Evolutionary conservation across 2,113 vertebrate genomes (phyloP).

Genomic region (Vulpes lagopus): DNA sequence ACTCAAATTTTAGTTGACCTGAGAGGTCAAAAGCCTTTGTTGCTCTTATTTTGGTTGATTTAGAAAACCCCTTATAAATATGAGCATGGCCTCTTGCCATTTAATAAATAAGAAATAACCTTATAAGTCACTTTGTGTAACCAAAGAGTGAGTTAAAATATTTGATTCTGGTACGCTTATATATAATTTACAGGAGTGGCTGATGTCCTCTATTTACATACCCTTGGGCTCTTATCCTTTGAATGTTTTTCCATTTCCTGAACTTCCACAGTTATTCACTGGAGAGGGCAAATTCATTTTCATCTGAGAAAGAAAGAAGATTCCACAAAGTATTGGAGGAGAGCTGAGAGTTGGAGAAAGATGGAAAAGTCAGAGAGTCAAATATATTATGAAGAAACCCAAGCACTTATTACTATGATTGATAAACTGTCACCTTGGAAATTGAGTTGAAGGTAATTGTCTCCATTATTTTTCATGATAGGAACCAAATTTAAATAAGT

Average conservation of each 20-base stretch:
- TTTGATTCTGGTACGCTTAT: background rate
- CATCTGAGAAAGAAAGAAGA: background rate
- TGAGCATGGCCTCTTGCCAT: background rate
- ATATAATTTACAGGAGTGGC: too few relatives aligned
- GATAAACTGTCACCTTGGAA: slow-evolving; percentile 72
- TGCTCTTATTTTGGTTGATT: background rate
- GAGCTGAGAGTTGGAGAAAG: background rate
- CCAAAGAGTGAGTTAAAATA: background rate
- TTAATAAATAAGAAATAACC: background rate
- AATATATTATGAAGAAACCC: slow-evolving; percentile 49
- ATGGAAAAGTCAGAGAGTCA: slow-evolving; percentile 43
- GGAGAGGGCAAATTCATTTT: background rate
- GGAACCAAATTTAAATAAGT: slow-evolving; percentile 70
- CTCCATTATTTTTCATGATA: slow-evolving; percentile 68
- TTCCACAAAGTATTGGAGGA: background rate
- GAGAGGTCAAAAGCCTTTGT: background rate
- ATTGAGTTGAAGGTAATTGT: slow-evolving; percentile 63
- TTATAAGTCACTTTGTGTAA: background rate
- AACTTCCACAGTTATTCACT: background rate
- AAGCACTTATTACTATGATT: slow-evolving; percentile 66
- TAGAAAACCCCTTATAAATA: background rate
- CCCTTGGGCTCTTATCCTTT: background rate
- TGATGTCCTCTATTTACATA: background rate
- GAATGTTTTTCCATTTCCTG: background rate
- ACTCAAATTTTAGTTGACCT: background rate